Base-by-base conservation (phyloP, 1,140 invertebrate genomes). In the silkworm (Bombyx mori) region DNA sequence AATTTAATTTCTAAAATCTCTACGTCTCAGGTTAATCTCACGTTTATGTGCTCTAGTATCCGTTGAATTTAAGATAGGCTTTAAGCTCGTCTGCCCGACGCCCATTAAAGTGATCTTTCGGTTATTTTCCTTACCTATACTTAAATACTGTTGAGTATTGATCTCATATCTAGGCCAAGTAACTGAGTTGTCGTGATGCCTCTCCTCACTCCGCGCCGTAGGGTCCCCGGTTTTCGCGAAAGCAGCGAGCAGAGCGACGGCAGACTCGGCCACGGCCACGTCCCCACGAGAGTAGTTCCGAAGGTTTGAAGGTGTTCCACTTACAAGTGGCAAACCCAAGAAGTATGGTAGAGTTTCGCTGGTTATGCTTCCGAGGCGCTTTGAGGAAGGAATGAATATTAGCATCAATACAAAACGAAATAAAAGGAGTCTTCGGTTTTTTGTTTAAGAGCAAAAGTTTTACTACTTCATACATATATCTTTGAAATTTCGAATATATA, bases 281-380 rank as follows among this genome's bases (percentile, higher is more conserved):
- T 97, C 96, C 26, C 92, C 91, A 9, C 91, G 82, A 22, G 91
- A 93, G 87, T 93, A 97, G 83, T 95, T 95, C 45, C 91, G 89
- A 0, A 92, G 90, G 56, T 92, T 90, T 62, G 89, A 88, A 8
- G 90, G 88, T 57, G 59, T 56, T 2, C 82, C 79, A 0, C 77
- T 76, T 35, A 96, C 93, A 51, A 98, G 79, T 0, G 96, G 96
- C 47, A 95, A 91, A 0, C 96, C 96, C 64, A 98, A 92, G 54
- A 97, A 91, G 81, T 97, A 98, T 1, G 94, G 89, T 45, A 98
- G 84, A 51, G 96, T 95, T 75, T 98, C 96, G 7, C 96, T 94
- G 35, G 94, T 90, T 0, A 97, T 91, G 68, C 94, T 94, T 0
- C 95, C 95, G 44, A 95, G 76, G 18, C 93, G 88, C 91, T 95